A percentile compares a stretch with the other conserved stretches of the same genome.
Conservation (phyloP, 1,140 invertebrate species). For the Helicoverpa zea region DNA sequence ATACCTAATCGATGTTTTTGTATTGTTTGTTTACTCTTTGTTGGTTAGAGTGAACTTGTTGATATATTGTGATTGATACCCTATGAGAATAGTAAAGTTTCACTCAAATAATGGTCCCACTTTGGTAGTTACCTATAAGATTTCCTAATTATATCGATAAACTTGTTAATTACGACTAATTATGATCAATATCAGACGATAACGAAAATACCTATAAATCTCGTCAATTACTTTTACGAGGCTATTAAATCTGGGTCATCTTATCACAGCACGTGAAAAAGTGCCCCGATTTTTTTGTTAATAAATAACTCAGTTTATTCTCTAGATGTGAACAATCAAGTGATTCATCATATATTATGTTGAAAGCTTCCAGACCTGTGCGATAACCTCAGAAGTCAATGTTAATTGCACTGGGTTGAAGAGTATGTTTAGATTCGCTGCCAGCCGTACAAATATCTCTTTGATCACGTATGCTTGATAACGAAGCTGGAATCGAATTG, state of each 20-base stretch:
- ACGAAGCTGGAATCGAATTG: neutral
- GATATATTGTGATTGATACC: too few relatives aligned
- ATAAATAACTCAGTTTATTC: neutral
- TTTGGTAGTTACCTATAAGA: too few relatives aligned
- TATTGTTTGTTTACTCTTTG: too few relatives aligned
- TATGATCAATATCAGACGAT: neutral
- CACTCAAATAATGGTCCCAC: too few relatives aligned
- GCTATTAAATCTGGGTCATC: neutral
- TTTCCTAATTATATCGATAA: too few relatives aligned
- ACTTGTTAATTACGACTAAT: neutral
- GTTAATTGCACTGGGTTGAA: conserved; percentile 5
- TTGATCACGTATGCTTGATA: conserved; percentile 6
- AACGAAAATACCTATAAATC: neutral
- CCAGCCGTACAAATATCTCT: neutral
- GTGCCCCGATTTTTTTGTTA: neutral
- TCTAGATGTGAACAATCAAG: neutral
- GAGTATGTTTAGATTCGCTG: conserved; percentile 4
- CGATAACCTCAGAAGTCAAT: conserved; percentile 7
- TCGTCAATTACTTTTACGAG: neutral
- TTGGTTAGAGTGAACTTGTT: too few relatives aligned
- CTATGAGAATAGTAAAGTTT: too few relatives aligned
- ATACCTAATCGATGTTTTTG: too few relatives aligned
- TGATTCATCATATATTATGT: neutral
- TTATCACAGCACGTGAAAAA: neutral
- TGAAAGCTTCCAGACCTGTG: conserved; percentile 8